Conservation (phyloP, 2,888 invertebrate genomes). For the Lithophane semibrunnea region DNA sequence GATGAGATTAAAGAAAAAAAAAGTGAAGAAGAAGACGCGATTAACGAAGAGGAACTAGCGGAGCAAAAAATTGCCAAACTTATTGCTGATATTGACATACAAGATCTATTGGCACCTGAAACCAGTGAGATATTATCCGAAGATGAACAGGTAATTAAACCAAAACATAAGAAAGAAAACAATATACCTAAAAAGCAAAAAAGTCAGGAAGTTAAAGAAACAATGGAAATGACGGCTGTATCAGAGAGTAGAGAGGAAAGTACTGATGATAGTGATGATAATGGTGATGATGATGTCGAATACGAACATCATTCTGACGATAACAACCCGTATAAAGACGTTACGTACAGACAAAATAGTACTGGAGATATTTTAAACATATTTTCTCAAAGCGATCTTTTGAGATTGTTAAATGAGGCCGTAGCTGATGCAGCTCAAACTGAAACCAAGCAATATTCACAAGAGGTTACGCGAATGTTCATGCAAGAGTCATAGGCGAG, state of each 20-base stretch:
- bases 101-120: conserved; percentile 59
- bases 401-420: conserved; percentile 36
- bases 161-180: not conserved
- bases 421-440: conserved; percentile 30
- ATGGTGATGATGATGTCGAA: not conserved
- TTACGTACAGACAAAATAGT: conserved; percentile 23
- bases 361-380: conserved; percentile 1
- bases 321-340: conserved; percentile 2
- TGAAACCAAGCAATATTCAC: not conserved
- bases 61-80: conserved; percentile 65
- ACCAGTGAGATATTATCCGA: not conserved
- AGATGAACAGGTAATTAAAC: not conserved
- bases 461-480: not conserved
- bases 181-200: not conserved
- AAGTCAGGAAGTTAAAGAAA: not conserved
- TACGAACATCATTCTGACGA: not conserved
- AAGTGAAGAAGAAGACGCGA: conserved; percentile 6
- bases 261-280: conserved; percentile 2
- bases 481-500: not conserved
- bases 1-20: conserved; percentile 5
- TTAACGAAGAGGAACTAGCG: conserved; percentile 2
- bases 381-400: conserved; percentile 20
- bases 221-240: not conserved
- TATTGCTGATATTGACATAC: conserved; percentile 72
- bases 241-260: conserved; percentile 1